A percentile compares a stretch with the other conserved stretches of the same genome.
phyloP scores from a whole-genome alignment of 2,113 vertebrate genomes.

The Morone saxatilis region DNA sequence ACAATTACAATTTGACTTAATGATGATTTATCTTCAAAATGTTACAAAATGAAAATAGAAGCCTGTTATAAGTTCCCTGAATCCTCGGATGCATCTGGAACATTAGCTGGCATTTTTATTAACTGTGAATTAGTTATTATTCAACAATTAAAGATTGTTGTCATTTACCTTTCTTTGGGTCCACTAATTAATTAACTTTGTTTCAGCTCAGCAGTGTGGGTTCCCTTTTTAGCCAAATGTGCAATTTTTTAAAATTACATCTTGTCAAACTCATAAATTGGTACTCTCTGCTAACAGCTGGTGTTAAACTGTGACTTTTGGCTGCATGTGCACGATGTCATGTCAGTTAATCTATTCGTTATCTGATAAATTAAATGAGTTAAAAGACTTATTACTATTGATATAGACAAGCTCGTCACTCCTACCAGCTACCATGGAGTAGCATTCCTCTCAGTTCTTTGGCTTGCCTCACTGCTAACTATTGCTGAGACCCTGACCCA shows the following conservation, averaged over 20 bases:
- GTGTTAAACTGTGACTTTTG: background rate
- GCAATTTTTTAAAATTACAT: background rate
- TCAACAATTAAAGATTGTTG: background rate
- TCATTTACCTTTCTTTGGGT: background rate
- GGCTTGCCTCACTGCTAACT: slow-evolving; percentile 30
- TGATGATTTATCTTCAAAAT: background rate
- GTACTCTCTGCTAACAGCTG: background rate
- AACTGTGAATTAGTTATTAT: too few species aligned
- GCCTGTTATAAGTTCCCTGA: too few species aligned
- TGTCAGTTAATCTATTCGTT: background rate
- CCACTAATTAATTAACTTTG: background rate
- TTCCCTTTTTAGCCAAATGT: background rate
- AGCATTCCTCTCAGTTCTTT: slow-evolving; percentile 49
- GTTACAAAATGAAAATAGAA: too few species aligned
- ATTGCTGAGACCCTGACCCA: slow-evolving; percentile 68
- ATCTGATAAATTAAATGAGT: background rate
- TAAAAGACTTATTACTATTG: background rate
- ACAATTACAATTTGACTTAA: rapidly evolving
- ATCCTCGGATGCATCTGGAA: too few species aligned
- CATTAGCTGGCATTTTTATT: background rate
- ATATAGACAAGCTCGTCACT: background rate
- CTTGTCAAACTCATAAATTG: background rate
- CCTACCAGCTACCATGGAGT: background rate
- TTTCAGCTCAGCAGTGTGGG: background rate
- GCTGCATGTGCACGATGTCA: background rate